Percentiles rank a stretch among this genome's conserved stretches.
Evolutionary conservation across 2,797 vertebrate species (phyloP).

Genomic region (Lutjanus argentimaculatus): DNA sequence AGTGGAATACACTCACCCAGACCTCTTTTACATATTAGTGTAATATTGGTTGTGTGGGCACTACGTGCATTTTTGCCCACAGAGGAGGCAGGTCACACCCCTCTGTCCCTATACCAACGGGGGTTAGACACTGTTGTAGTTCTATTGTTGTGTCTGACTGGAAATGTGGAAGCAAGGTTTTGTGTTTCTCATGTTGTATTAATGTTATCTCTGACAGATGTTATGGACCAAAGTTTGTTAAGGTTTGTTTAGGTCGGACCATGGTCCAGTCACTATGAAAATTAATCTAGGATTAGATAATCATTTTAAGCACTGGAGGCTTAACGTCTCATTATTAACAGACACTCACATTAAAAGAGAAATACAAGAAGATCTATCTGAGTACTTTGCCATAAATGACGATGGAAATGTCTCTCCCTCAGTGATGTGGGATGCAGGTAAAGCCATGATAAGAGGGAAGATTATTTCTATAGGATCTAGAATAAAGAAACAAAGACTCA

Average conservation of each 20-base stretch:
- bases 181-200: too few relatives aligned
- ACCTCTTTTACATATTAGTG: too few relatives aligned
- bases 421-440: conserved; percentile 1
- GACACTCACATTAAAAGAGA: neutral
- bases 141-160: too few relatives aligned
- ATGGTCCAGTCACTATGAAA: conserved; percentile 4
- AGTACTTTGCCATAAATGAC: neutral
- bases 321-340: conserved; percentile 1
- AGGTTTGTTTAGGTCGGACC: too few relatives aligned
- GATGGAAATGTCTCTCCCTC: neutral
- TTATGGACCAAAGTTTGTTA: too few relatives aligned
- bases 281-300: neutral
- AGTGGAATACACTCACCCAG: too few relatives aligned
- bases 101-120: too few relatives aligned
- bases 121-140: too few relatives aligned
- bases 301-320: neutral
- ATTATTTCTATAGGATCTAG: neutral
- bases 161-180: too few relatives aligned
- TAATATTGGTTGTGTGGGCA: too few relatives aligned
- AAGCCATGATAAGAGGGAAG: too few relatives aligned
- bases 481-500: conserved; percentile 17
- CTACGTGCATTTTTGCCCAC: neutral
- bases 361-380: neutral
- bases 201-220: too few relatives aligned
- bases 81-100: neutral